Evolutionary conservation across 2,113 vertebrate species (phyloP).

Genomic region (Petaurus breviceps): DNA sequence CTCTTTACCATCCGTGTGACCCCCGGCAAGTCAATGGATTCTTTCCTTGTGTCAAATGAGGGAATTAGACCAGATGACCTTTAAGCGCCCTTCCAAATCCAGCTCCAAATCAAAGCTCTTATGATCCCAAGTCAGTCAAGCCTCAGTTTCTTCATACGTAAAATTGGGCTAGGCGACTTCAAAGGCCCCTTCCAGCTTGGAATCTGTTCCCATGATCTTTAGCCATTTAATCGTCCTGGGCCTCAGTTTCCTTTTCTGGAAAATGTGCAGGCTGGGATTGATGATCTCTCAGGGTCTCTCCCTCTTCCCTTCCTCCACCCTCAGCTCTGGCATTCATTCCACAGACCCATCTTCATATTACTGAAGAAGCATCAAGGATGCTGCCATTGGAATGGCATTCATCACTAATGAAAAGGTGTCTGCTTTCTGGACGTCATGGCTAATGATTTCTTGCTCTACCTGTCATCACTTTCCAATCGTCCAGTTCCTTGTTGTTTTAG

Average conservation of each 20-base stretch:
- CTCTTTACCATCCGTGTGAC: fast-evolving
- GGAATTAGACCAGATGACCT: background rate
- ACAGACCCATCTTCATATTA: background rate
- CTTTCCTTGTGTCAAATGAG: background rate
- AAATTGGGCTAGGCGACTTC: no score
- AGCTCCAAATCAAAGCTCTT: background rate
- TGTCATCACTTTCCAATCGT: constrained; percentile 30
- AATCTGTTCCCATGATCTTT: background rate
- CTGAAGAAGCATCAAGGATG: constrained; percentile 8
- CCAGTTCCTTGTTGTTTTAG: background rate
- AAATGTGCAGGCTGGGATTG: background rate
- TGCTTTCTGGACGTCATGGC: constrained; percentile 10
- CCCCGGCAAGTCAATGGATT: background rate
- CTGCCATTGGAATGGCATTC: constrained; percentile 29
- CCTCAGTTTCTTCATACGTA: no score
- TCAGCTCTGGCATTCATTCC: background rate
- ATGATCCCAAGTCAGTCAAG: background rate
- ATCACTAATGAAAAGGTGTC: constrained; percentile 30
- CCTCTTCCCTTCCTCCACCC: background rate
- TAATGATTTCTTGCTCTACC: constrained; percentile 25
- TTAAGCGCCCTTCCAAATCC: background rate
- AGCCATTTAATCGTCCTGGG: background rate
- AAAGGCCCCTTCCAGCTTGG: no score
- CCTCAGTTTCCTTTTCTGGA: background rate
- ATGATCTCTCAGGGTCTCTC: background rate